Evolutionary conservation across 2,888 invertebrate species (phyloP).

Genomic region (Andrena marginata): DNA sequence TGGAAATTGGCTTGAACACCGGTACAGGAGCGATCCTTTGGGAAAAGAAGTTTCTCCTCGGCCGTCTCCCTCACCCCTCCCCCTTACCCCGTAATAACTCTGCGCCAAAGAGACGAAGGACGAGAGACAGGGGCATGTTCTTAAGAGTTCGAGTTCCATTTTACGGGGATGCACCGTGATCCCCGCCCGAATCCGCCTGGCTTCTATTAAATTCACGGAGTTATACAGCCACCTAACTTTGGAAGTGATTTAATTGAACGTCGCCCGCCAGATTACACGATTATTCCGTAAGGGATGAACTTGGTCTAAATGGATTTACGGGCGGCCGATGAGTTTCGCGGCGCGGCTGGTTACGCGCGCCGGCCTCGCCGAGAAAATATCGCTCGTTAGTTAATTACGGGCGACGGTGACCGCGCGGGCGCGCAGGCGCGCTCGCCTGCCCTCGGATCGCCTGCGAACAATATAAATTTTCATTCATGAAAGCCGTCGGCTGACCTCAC

Average conservation of each 20-base stretch:
- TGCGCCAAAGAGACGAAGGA: neutral
- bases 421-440: slow-evolving; percentile 9
- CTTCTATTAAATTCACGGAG: slow-evolving; percentile 52
- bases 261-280: slow-evolving; percentile 51
- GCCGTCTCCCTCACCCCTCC: neutral
- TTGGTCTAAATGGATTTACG: slow-evolving; percentile 49
- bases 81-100: slow-evolving; percentile 18
- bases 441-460: slow-evolving; percentile 46
- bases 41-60: slow-evolving; percentile 21
- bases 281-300: slow-evolving; percentile 59
- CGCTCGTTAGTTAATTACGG: slow-evolving; percentile 52
- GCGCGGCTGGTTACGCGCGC: neutral
- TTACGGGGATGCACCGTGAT: neutral
- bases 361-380: neutral
- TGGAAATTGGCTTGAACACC: slow-evolving; percentile 24
- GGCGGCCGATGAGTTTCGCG: slow-evolving; percentile 21
- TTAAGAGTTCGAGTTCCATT: slow-evolving; percentile 32
- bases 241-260: slow-evolving; percentile 58
- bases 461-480: slow-evolving; percentile 80
- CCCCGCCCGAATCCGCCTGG: neutral
- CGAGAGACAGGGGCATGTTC: neutral
- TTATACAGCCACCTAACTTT: slow-evolving; percentile 39
- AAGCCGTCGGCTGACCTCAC: slow-evolving; percentile 74
- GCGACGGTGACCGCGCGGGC: slow-evolving; percentile 1
- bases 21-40: slow-evolving; percentile 9